Evolutionary conservation across 2,113 vertebrate genomes (phyloP).

Genomic region (Gymnocephalus cernua): DNA sequence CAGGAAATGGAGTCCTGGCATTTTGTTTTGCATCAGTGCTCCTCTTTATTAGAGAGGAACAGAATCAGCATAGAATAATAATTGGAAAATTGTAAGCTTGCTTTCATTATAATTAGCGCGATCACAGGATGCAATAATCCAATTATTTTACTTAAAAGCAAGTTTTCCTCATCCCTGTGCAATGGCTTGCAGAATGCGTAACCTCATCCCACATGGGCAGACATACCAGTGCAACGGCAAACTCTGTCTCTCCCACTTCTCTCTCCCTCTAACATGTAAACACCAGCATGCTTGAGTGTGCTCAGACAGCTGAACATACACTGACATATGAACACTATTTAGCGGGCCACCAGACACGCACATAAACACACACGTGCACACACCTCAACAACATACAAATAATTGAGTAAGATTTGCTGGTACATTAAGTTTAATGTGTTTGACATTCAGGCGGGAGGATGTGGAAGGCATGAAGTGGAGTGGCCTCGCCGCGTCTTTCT

Average conservation of each 20-base stretch:
- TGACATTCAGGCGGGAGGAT: constrained; percentile 75
- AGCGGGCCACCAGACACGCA: constrained; percentile 56
- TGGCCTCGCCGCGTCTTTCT: constrained; percentile 62
- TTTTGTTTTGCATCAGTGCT: constrained; percentile 83
- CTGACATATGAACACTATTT: constrained; percentile 75
- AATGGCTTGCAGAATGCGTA: constrained; percentile 60
- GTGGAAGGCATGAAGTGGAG: constrained; percentile 60
- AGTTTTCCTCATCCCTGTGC: constrained; percentile 69
- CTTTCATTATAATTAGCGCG: constrained; percentile 84
- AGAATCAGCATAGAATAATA: constrained; percentile 83
- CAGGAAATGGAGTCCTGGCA: constrained; percentile 84
- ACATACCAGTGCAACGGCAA: constrained; percentile 36
- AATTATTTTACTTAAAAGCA: constrained; percentile 85
- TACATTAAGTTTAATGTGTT: constrained; percentile 85
- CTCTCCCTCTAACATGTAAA: constrained; percentile 70
- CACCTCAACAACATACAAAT: constrained; percentile 80
- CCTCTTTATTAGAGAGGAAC: constrained; percentile 84
- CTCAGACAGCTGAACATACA: constrained; percentile 75
- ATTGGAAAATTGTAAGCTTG: constrained; percentile 85
- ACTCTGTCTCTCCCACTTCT: constrained; percentile 17
- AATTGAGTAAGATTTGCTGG: constrained; percentile 83
- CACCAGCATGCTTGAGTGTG: constrained; percentile 77
- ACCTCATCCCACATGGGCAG: constrained; percentile 52
- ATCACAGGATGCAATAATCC: constrained; percentile 85
- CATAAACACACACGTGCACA: constrained; percentile 58